phyloP scores from a whole-genome alignment of 2,113 vertebrate species.

The Gulo gulo region DNA sequence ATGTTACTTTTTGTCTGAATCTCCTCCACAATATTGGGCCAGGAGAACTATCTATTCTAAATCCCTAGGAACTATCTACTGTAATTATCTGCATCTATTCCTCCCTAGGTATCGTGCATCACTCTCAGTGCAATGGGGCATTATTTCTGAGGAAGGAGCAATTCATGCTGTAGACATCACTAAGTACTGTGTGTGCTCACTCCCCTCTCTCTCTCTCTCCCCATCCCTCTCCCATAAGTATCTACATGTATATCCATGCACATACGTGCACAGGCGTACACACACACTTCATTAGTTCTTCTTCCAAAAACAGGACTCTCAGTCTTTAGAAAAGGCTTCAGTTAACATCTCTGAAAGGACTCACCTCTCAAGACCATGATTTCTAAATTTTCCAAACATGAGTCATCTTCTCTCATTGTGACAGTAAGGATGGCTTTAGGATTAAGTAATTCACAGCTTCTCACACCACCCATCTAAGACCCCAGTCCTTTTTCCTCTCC shows the following conservation, averaged over 20 bases:
- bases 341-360: neutral
- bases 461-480: neutral
- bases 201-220: neutral
- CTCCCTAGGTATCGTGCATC: neutral
- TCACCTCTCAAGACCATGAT: neutral
- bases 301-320: neutral
- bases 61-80: neutral
- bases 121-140: neutral
- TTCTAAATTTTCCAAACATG: neutral
- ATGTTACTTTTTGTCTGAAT: neutral
- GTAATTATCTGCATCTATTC: neutral
- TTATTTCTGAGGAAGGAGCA: neutral
- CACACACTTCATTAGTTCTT: neutral
- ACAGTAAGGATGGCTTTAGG: neutral
- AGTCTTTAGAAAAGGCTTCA: neutral
- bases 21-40: neutral
- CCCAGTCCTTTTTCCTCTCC: neutral
- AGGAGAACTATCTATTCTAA: neutral
- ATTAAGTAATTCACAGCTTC: neutral
- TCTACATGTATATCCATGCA: neutral
- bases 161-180: neutral
- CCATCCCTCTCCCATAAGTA: neutral
- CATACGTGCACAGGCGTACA: neutral
- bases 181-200: rapidly evolving
- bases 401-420: neutral